Conservation (phyloP, 2,888 invertebrate species). For the Drosophila mimica region DNA sequence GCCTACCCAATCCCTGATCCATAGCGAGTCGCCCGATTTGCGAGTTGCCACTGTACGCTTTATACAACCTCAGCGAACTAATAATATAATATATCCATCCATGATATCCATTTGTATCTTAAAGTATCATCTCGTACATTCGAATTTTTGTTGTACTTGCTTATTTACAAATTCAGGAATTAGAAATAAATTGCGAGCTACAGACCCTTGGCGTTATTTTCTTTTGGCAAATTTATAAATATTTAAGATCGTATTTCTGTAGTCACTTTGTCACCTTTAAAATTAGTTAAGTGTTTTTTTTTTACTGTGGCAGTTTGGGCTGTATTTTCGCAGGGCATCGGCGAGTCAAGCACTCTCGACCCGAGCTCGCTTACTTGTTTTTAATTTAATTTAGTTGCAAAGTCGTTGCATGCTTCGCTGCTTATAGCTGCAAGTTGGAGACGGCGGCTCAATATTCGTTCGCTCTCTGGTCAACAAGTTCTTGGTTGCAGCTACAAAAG, state of each 20-base stretch:
- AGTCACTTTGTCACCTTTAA: too few species aligned
- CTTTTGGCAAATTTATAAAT: neutral
- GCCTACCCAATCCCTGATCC: constrained; percentile 27
- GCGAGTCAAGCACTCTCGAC: constrained; percentile 1
- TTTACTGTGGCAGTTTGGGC: neutral
- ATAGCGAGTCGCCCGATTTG: constrained; percentile 33
- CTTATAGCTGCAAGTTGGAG: constrained; percentile 22
- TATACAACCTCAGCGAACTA: constrained; percentile 63
- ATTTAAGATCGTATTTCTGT: neutral
- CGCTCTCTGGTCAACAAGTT: constrained; percentile 36
- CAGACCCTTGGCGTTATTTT: too few species aligned
- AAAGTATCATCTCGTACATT: neutral
- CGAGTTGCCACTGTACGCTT: constrained; percentile 7
- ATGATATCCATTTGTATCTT: neutral
- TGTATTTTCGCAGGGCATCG: constrained; percentile 1
- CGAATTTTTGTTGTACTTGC: too few species aligned
- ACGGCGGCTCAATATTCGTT: constrained; percentile 9
- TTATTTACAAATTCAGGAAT: too few species aligned
- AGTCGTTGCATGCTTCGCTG: constrained; percentile 64
- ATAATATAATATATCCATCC: constrained; percentile 16
- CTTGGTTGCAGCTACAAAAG: constrained; percentile 30
- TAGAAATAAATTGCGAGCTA: too few species aligned
- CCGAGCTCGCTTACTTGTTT: constrained; percentile 16
- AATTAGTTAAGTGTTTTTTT: neutral
- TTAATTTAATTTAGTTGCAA: constrained; percentile 74